These are phyloP conservation scores for Calycopis cecrops DNA, from an alignment of 1,140 invertebrate species.

Conservation along the genomic window DNA sequence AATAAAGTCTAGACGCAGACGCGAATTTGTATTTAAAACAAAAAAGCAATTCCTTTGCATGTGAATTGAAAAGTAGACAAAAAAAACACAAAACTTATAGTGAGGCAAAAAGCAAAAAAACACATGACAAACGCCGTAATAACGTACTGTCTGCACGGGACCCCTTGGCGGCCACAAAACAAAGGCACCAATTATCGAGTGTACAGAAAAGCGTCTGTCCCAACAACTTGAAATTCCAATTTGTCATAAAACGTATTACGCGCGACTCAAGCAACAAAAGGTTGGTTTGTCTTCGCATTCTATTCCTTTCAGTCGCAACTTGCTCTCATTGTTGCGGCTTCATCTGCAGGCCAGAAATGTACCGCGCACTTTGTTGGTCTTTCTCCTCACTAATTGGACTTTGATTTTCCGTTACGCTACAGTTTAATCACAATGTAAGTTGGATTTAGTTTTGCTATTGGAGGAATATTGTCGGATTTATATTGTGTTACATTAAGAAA, in stretches of 20 bases:
- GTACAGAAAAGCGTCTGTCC: constrained; percentile 26
- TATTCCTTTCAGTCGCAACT: constrained; percentile 35
- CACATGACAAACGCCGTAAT: not conserved
- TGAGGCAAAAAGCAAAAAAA: not conserved
- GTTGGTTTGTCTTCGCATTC: constrained; percentile 30
- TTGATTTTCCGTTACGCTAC: constrained; percentile 19
- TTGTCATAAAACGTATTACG: constrained; percentile 45
- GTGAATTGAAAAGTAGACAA: too few species aligned
- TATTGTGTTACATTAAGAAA: too few species aligned
- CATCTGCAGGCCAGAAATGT: constrained; percentile 33
- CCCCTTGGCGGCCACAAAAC: constrained; percentile 1
- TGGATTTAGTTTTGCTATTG: not conserved
- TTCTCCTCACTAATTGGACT: constrained; percentile 22
- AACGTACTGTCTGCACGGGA: not conserved
- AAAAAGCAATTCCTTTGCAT: too few species aligned
- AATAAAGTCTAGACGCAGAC: too few species aligned
- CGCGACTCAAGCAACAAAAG: constrained; percentile 33
- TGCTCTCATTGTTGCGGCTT: constrained; percentile 41
- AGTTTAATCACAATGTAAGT: not conserved
- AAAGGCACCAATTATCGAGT: constrained; percentile 26
- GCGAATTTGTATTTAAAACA: too few species aligned
- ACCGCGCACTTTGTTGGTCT: constrained; percentile 22
- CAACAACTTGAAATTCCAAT: constrained; percentile 28
- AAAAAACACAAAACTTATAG: too few species aligned
- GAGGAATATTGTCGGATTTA: not conserved